A percentile compares a stretch with the other conserved stretches of the same genome.
Conservation (phyloP, 2,888 invertebrate genomes). For the Autographa pulchrina region DNA sequence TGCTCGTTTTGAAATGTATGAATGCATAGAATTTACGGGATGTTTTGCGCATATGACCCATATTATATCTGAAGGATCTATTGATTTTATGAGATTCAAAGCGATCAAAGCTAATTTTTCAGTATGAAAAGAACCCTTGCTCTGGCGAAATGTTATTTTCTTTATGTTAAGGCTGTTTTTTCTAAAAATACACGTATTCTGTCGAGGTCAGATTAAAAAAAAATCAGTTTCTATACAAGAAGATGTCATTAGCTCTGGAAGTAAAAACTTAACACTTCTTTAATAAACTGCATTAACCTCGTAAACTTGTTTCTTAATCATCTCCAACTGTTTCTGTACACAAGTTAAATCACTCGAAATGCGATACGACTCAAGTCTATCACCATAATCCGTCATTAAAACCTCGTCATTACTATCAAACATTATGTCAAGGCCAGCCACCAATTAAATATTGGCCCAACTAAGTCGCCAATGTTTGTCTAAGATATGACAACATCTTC, state of each 20-base stretch:
- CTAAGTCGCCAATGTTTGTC: slow-evolving; percentile 40
- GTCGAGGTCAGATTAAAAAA: neutral
- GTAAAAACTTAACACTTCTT: no score
- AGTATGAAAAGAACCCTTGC: neutral
- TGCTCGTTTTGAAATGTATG: neutral
- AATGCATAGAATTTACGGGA: neutral
- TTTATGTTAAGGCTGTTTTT: no score
- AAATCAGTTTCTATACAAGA: no score
- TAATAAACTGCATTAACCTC: no score
- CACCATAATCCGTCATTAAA: slow-evolving; percentile 44
- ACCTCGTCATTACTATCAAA: slow-evolving; percentile 26
- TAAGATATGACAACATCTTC: slow-evolving; percentile 15
- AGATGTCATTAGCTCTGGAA: no score
- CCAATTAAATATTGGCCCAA: slow-evolving; percentile 40
- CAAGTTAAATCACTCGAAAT: slow-evolving; percentile 23
- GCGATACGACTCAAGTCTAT: slow-evolving; percentile 20
- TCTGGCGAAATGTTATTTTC: no score
- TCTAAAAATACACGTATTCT: no score
- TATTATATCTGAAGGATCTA: neutral
- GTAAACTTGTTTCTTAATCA: neutral
- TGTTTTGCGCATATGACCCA: neutral
- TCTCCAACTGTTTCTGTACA: neutral
- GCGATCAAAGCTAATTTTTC: neutral
- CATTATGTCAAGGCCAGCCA: slow-evolving; percentile 55
- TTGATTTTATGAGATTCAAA: neutral